Evolutionary conservation across 2,113 vertebrate species (phyloP), one percentile per base, ranked within the genome.

Genomic region (Tamias sibiricus): DNA sequence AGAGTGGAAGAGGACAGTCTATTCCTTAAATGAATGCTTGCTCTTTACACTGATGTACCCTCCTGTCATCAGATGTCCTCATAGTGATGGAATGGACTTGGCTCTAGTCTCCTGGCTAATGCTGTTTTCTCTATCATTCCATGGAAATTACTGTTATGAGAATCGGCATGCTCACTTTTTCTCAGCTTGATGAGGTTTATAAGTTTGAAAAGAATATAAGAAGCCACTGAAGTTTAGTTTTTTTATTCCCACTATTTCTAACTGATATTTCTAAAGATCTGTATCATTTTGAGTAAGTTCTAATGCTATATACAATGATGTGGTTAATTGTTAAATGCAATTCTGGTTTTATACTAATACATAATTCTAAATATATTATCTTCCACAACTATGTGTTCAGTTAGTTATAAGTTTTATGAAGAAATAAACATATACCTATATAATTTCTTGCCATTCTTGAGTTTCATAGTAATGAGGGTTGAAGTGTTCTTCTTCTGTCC

Each of bases 381-480:
- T 76, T 71, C 44, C 95, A 49, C 69, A 49, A 71, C 83, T 62
- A 22, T 57, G 40, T 69, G 37, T 59, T 89, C 66, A 54, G 59
- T 92, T 95, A 95, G 19, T 62, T 26, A 28, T 62, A 84, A 37
- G 40, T 75, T 84, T 95, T 97, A 19, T 85, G 49, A 81, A 86
- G 76, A 66, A 19, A 11, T 37, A 35, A 90, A 8, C 8, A 0
- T 97, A 44, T 94, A 54, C 30, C 87, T 95, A 28, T 92, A 10
- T 90, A 30, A 49, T 95, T 88, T 90, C 35, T 95, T 81, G 95
- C 66, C 66, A 75, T 69, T 54, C 83, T 90, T 94, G 49, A 44
- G 14, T 96, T 98, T 84, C 98, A 37, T 98, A 97, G 49, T 98
- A 98, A 69, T 98, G 98, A 94, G 97, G 89, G 9, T 98, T 90